These are phyloP conservation scores for Iselma pallidipennis DNA, from an alignment of 2,888 invertebrate species.

Conservation along the genomic window DNA sequence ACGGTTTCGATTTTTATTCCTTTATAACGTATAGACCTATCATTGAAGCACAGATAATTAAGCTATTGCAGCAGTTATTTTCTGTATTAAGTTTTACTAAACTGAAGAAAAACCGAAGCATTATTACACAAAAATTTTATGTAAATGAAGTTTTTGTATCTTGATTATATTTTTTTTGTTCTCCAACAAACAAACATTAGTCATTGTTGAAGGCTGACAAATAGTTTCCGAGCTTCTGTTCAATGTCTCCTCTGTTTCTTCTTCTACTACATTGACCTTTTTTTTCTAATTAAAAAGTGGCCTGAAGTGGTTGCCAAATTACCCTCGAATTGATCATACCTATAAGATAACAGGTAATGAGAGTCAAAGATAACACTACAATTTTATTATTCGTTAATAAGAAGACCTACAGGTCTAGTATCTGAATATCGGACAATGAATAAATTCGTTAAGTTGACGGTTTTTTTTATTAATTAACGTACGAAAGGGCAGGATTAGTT, in stretches of 20 bases:
- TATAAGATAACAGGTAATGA: neutral
- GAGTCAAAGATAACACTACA: neutral
- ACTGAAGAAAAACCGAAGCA: no score
- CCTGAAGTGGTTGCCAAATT: constrained; percentile 11
- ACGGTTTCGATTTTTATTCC: no score
- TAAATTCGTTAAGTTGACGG: neutral
- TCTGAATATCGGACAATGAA: neutral
- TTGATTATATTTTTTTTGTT: constrained; percentile 16
- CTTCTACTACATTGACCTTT: neutral
- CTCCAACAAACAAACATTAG: constrained; percentile 10
- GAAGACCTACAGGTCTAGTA: neutral
- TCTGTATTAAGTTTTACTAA: no score
- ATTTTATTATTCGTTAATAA: neutral
- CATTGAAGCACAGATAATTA: no score
- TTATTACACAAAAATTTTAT: constrained; percentile 12
- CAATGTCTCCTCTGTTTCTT: constrained; percentile 12
- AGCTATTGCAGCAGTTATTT: no score
- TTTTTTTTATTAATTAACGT: neutral
- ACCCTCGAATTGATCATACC: neutral
- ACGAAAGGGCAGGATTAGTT: neutral
- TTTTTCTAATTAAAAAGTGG: constrained; percentile 12
- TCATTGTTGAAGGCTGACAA: constrained; percentile 21
- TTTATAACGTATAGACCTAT: no score
- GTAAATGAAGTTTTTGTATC: constrained; percentile 17
- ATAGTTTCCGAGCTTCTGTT: constrained; percentile 20